Evolutionary conservation across 2,113 vertebrate genomes (phyloP).

Genomic region (Crotalus helleri): DNA sequence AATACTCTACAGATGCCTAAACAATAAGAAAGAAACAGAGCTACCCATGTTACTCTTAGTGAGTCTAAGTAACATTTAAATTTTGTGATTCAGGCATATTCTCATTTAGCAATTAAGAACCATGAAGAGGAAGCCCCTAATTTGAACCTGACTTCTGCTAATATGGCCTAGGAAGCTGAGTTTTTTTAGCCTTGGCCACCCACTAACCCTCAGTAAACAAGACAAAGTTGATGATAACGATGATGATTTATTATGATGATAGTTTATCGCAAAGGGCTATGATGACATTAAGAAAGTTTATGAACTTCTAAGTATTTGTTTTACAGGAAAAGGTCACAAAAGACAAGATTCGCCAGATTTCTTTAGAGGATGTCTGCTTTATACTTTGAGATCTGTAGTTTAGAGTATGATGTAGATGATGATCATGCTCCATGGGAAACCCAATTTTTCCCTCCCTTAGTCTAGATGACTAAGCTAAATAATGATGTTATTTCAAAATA

Average conservation of each 20-base stretch:
- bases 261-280: not conserved
- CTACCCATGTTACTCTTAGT: not conserved
- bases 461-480: conserved; percentile 1
- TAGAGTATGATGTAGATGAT: not conserved
- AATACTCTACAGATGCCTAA: not conserved
- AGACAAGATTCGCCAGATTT: not conserved
- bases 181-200: not conserved
- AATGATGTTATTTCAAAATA: not conserved
- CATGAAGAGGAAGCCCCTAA: not conserved
- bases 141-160: not conserved
- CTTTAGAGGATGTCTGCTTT: not conserved
- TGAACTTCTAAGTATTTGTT: not conserved
- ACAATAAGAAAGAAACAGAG: not conserved
- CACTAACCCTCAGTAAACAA: not conserved
- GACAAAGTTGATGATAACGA: not conserved
- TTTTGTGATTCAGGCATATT: not conserved
- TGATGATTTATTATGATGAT: not conserved
- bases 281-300: not conserved
- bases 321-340: not conserved
- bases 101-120: not conserved
- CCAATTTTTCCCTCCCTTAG: not conserved
- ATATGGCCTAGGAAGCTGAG: not conserved
- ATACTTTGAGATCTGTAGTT: not conserved
- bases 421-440: not conserved
- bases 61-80: not conserved